Conservation (phyloP, 2,797 vertebrate genomes). For the Spinus pinus region DNA sequence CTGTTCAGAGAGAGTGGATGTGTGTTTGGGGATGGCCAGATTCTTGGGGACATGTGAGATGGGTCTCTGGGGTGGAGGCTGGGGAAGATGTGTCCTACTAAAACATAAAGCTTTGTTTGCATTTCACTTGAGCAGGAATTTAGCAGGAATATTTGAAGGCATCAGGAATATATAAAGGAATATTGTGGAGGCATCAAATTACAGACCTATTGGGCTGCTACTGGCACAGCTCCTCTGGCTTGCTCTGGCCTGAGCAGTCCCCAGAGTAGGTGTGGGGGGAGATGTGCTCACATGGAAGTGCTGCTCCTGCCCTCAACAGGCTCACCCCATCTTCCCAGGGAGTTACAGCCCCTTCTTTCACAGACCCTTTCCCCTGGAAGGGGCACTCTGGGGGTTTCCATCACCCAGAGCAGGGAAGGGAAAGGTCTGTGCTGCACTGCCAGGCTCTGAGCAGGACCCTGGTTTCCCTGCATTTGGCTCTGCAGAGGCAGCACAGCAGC, state of each 20-base stretch:
- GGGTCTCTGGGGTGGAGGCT: neutral
- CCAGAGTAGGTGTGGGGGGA: neutral
- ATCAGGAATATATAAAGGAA: neutral
- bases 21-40: fast-evolving
- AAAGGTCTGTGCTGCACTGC: neutral
- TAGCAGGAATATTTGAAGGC: neutral
- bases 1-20: fast-evolving
- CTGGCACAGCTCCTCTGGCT: neutral
- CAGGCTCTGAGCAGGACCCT: neutral
- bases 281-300: fast-evolving
- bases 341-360: neutral
- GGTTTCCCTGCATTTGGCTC: neutral
- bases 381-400: neutral
- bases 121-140: neutral
- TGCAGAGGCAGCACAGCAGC: neutral
- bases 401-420: neutral
- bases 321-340: fast-evolving
- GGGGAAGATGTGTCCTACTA: neutral
- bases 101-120: neutral
- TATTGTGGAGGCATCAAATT: neutral
- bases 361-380: neutral
- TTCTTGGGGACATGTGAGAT: neutral
- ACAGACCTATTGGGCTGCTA: neutral
- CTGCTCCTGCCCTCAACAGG: neutral
- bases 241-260: neutral